Evolutionary conservation across 2,113 vertebrate species (phyloP), one percentile per base, ranked within the genome.

Genomic region (Pachypanchax playfairii): DNA sequence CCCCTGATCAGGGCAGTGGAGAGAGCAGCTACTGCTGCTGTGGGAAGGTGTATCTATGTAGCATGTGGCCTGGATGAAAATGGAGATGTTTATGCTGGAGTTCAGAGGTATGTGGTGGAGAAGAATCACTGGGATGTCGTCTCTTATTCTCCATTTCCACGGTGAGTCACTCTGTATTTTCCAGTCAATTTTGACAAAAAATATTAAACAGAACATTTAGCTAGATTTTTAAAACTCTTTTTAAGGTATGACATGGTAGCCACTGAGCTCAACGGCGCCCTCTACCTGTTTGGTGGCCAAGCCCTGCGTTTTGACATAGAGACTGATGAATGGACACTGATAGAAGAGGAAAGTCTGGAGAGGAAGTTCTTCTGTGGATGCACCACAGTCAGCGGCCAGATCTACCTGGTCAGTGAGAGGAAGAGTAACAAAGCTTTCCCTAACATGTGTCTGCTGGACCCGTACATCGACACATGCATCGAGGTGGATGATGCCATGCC

Each of bases 61-160:
- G 91, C 93, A 5, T 96, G 95, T 43, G 95, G 95, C 31, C 85
- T 96, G 72, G 94, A 96, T 86, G 94, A 95, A 72, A 94, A 95
- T 0, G 94, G 94, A 1, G 94, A 94, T 0, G 94, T 91, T 0
- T 96, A 93, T 33, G 80, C 84, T 48, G 94, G 94, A 8, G 90
- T 96, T 72, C 94, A 96, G 72, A 90, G 93, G 63, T 93, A 95
- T 59, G 70, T 76, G 47, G 87, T 74, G 0, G 84, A 89, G 39
- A 82, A 82, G 0, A 90, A 95, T 70, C 89, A 88, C 29, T 95
- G 95, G 94, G 93, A 94, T 33, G 91, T 96, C 11, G 83, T 95
- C 49, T 93, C 95, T 0, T 91, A 90, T 78, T 96, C 94, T 25
- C 95, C 94, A 0, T 90, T 92, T 64, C 93, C 94, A 65, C 84